A percentile compares a stretch with the other conserved stretches of the same genome.
Evolutionary conservation across 2,113 vertebrate species (phyloP).

Genomic region (Rhineura floridana): DNA sequence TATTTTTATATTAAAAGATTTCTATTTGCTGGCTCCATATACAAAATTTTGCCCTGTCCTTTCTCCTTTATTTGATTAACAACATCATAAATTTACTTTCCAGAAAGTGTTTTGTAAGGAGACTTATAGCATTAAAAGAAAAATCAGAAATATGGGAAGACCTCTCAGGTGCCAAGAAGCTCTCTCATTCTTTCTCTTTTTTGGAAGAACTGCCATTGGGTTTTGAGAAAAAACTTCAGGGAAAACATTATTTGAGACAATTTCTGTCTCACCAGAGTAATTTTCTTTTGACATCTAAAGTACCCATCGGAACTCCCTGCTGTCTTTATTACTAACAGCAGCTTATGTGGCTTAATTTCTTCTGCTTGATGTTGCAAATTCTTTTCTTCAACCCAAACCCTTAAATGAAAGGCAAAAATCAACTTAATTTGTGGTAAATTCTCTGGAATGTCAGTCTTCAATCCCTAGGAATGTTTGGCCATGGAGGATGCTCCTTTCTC

Average conservation of each 20-base stretch:
- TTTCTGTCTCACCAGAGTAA: slow-evolving; percentile 70
- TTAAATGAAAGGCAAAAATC: slow-evolving; percentile 31
- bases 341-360: slow-evolving; percentile 17
- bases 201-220: slow-evolving; percentile 56
- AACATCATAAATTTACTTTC: slow-evolving; percentile 52
- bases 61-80: slow-evolving; percentile 38
- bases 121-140: slow-evolving; percentile 53
- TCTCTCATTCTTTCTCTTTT: slow-evolving; percentile 30
- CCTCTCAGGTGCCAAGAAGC: slow-evolving; percentile 61
- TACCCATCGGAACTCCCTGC: slow-evolving; percentile 24
- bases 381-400: slow-evolving; percentile 30
- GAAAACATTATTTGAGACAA: slow-evolving; percentile 77
- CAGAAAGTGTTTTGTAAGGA: slow-evolving; percentile 71
- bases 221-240: slow-evolving; percentile 69
- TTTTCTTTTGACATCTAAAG: slow-evolving; percentile 55
- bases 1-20: background rate
- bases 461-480: background rate
- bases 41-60: slow-evolving; percentile 30
- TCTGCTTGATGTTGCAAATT: slow-evolving; percentile 38
- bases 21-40: slow-evolving; percentile 14
- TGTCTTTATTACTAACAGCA: slow-evolving; percentile 34
- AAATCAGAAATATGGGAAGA: slow-evolving; percentile 74
- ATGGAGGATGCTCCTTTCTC: background rate
- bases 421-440: background rate
- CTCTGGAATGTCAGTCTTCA: background rate